These are phyloP conservation scores for Lordiphosa mommai DNA, from an alignment of 1,140 invertebrate species.

Conservation along the genomic window DNA sequence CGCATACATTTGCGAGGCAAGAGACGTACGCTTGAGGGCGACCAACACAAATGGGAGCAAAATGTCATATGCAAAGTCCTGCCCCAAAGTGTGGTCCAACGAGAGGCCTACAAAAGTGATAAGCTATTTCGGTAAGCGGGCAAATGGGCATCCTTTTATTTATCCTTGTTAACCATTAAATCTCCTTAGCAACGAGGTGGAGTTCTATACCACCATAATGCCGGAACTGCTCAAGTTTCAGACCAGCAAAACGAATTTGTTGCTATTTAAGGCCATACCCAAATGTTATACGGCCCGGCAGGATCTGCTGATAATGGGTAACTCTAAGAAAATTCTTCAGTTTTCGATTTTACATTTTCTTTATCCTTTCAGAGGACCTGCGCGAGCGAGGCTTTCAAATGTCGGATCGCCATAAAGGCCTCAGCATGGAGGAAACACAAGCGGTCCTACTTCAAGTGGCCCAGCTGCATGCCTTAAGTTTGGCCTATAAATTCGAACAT, in stretches of 20 bases:
- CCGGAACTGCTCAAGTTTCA: slow-evolving; percentile 83
- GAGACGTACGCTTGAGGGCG: slow-evolving; percentile 75
- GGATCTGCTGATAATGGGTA: slow-evolving; percentile 84
- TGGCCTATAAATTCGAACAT: slow-evolving; percentile 83
- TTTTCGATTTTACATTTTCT: neutral
- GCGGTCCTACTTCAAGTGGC: slow-evolving; percentile 83
- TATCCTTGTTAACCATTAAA: too few relatives aligned
- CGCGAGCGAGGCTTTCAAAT: slow-evolving; percentile 83
- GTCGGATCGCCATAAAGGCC: slow-evolving; percentile 84
- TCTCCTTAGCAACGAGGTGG: slow-evolving; percentile 86
- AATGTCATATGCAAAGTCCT: slow-evolving; percentile 86
- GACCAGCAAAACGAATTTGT: slow-evolving; percentile 68
- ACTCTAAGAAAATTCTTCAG: slow-evolving; percentile 70
- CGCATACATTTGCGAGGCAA: slow-evolving; percentile 83
- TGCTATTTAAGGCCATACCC: slow-evolving; percentile 82
- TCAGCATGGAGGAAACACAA: slow-evolving; percentile 83
- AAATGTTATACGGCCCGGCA: slow-evolving; percentile 84
- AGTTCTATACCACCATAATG: slow-evolving; percentile 86
- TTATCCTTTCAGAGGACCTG: slow-evolving; percentile 79
- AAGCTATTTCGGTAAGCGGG: slow-evolving; percentile 81
- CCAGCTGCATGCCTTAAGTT: slow-evolving; percentile 84
- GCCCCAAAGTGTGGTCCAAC: slow-evolving; percentile 83
- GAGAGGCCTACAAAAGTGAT: slow-evolving; percentile 86
- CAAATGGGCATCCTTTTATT: too few relatives aligned
- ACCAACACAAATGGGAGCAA: slow-evolving; percentile 81